These are phyloP conservation scores for Poeciliopsis paucimaculata DNA, from an alignment of 2,797 vertebrate species.

Conservation along the genomic window DNA sequence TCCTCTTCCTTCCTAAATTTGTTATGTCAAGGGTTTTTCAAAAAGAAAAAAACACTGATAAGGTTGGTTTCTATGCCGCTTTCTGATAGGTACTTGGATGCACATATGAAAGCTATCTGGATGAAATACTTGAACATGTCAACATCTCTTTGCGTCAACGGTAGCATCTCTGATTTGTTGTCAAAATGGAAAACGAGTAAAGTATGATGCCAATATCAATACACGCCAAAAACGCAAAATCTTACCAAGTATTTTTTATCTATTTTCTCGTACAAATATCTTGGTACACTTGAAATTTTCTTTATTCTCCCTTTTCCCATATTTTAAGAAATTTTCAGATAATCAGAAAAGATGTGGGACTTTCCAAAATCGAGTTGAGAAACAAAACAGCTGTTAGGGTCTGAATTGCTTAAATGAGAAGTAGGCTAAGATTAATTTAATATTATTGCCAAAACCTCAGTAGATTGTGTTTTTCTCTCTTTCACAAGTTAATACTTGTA, in stretches of 20 bases:
- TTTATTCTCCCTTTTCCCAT: no score
- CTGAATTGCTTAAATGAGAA: no score
- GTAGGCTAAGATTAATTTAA: no score
- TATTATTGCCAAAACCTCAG: no score
- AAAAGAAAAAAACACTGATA: not conserved
- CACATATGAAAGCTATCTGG: not conserved
- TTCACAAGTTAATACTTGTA: not conserved
- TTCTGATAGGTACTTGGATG: not conserved
- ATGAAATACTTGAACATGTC: not conserved
- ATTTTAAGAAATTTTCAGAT: no score
- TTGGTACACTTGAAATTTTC: no score
- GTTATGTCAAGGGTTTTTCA: not conserved
- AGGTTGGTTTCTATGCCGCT: not conserved
- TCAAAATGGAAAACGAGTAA: not conserved
- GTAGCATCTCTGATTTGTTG: not conserved
- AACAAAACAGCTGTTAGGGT: no score
- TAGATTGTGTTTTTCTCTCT: not conserved
- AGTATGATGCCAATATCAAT: not conserved
- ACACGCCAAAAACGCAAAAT: not conserved
- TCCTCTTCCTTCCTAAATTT: not conserved
- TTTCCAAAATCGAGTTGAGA: no score
- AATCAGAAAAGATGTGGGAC: no score
- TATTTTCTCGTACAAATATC: no score
- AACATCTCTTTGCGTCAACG: not conserved
- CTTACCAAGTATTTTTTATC: no score